These are phyloP conservation scores for Myzus persicae DNA, from an alignment of 1,140 invertebrate genomes.

Conservation along the genomic window DNA sequence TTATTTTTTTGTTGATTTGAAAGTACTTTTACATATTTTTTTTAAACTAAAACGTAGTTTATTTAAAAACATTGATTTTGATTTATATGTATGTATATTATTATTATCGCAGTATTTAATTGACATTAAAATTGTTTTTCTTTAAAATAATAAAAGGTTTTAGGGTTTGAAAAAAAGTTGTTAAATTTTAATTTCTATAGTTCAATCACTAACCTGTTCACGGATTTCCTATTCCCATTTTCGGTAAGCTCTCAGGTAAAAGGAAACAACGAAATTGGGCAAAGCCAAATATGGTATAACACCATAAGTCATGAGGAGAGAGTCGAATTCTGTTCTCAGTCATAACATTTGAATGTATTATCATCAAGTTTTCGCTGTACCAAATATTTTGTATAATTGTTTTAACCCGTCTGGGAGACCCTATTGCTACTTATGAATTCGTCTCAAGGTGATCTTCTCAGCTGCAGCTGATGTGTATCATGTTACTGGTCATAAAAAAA, in stretches of 20 bases:
- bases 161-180: background rate
- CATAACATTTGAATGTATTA: background rate
- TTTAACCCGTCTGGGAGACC: slow-evolving; percentile 17
- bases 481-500: background rate
- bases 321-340: background rate
- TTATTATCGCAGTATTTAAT: background rate
- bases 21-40: too few relatives aligned
- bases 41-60: background rate
- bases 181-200: slow-evolving; percentile 37
- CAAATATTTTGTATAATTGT: background rate
- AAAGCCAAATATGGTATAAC: background rate
- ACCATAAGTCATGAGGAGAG: slow-evolving; percentile 10
- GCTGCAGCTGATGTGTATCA: background rate
- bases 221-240: slow-evolving; percentile 43
- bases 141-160: background rate
- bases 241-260: background rate
- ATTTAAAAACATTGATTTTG: background rate
- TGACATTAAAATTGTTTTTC: background rate
- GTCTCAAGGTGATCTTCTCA: slow-evolving; percentile 46
- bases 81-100: background rate
- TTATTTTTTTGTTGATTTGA: background rate
- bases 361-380: background rate
- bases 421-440: background rate
- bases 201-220: background rate
- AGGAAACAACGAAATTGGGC: slow-evolving; percentile 36